phyloP scores from a whole-genome alignment of 2,113 vertebrate genomes.

The Cyanoderma ruficeps region DNA sequence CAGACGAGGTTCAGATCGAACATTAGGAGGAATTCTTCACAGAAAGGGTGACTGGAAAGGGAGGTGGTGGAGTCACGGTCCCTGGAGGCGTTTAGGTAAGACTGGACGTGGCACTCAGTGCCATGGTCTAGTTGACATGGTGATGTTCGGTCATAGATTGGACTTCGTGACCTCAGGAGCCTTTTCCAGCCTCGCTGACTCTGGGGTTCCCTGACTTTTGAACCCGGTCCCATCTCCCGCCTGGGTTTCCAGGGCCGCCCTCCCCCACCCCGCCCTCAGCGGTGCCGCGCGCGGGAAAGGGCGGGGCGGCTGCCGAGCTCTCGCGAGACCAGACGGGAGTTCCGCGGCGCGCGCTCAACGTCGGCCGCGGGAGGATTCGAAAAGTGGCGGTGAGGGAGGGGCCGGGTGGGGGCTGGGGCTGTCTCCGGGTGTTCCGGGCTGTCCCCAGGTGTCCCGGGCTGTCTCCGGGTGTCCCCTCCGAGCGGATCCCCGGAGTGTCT shows the following conservation, averaged over 20 bases:
- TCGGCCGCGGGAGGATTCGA: constrained; percentile 69
- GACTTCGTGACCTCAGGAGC: too few relatives aligned
- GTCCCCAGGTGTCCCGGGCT: neutral
- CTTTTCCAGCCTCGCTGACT: fast-evolving
- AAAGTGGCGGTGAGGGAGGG: neutral
- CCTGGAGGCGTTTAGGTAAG: neutral
- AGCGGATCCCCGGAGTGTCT: neutral
- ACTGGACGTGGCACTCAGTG: neutral
- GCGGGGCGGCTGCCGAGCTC: fast-evolving
- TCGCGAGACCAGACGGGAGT: neutral
- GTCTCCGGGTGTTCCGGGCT: too few relatives aligned
- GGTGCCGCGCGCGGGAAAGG: fast-evolving
- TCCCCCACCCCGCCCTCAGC: fast-evolving
- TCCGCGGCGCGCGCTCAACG: neutral
- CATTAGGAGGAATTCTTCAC: neutral
- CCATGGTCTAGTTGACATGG: too few relatives aligned
- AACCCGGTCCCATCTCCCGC: fast-evolving
- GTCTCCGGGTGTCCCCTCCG: fast-evolving
- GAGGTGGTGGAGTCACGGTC: neutral
- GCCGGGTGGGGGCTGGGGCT: fast-evolving
- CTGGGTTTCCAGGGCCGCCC: fast-evolving
- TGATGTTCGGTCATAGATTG: neutral
- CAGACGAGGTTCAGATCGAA: neutral
- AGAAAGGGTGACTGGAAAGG: neutral
- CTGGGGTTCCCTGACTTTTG: fast-evolving